Conservation (phyloP, 1,140 invertebrate species). For the Mylabris phalerata region DNA sequence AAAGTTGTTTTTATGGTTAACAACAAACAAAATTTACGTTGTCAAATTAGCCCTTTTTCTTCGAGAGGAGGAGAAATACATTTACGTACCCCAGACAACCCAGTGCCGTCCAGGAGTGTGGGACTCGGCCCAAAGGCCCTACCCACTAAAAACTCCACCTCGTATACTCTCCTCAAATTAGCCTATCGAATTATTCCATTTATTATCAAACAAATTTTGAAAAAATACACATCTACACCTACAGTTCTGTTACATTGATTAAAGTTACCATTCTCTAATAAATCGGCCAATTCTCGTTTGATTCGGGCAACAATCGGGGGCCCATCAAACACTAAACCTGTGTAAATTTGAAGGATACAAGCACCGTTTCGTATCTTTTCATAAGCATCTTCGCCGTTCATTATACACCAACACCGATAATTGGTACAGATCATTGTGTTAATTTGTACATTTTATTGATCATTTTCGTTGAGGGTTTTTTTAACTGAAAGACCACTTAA, state of each 20-base stretch:
- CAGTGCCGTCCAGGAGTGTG: too few relatives aligned
- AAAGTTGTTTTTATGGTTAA: too few relatives aligned
- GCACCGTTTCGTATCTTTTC: conserved; percentile 90
- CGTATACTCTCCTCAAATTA: too few relatives aligned
- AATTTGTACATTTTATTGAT: conserved; percentile 83
- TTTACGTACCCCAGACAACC: too few relatives aligned
- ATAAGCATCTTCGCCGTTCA: conserved; percentile 79
- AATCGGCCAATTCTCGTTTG: conserved; percentile 70
- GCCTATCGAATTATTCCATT: neutral
- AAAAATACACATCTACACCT: conserved; percentile 38
- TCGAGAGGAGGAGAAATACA: too few relatives aligned
- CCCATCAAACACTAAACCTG: conserved; percentile 76
- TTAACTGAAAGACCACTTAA: conserved; percentile 84
- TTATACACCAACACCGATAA: conserved; percentile 67
- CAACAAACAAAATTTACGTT: too few relatives aligned
- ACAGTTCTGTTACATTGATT: conserved; percentile 53
- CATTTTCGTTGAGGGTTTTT: conserved; percentile 72
- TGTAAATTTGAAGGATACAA: conserved; percentile 82
- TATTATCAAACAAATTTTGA: neutral
- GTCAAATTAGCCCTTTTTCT: too few relatives aligned
- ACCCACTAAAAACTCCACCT: too few relatives aligned
- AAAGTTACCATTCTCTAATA: conserved; percentile 55
- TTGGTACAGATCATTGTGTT: conserved; percentile 57
- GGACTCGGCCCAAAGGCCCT: too few relatives aligned
- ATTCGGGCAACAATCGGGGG: conserved; percentile 71